Evolutionary conservation across 2,888 invertebrate genomes (phyloP), one percentile per base, ranked within the genome.

Genomic region (Habroteleia sp.): DNA sequence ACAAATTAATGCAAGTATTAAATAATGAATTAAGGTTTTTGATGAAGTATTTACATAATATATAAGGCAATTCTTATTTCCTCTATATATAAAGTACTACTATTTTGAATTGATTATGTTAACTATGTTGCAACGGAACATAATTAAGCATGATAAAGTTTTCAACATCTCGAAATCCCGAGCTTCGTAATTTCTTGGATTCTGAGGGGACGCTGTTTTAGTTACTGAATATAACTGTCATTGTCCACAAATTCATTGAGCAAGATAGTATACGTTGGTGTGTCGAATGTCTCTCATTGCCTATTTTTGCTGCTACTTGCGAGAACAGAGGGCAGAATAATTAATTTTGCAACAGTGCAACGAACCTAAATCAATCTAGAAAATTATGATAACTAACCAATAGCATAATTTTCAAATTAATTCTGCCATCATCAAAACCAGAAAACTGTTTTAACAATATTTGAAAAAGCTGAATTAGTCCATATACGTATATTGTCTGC

Each of bases 311-410:
- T 77, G 65, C 68, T 58, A 77, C 79, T 83, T 81, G 82, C 79
- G 77, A 80, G 80, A 74, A 63, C 63, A 33, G 78, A 77, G 77
- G 82, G 79, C 79, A 75, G 71, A 74, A 79, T 83, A 84, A 83
- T 85, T 84, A 81, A 80, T 85, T 83, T 85, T 80, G 85, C 83
- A 85, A 85, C 68, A 63, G 85, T 82, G 80, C 85, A 85, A 82
- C 79, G 85, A 85, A 85, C 85, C 78, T 79, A 23, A 76, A 73
- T 76, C 48, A 8, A 65, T 50, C 48, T 74, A 11, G 14, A 58
- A 11, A 69, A 37, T 20, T 13, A 13, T 10, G 7, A 25, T 35
- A 42, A 44, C 27, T 44, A 16, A 50, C 62, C 39, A 23, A 56
- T 41, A 20, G 7, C 25, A 41, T 35, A 7, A 6, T 3, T 6